Evolutionary conservation across 2,888 invertebrate species (phyloP).

Genomic region (Apamea monoglypha): DNA sequence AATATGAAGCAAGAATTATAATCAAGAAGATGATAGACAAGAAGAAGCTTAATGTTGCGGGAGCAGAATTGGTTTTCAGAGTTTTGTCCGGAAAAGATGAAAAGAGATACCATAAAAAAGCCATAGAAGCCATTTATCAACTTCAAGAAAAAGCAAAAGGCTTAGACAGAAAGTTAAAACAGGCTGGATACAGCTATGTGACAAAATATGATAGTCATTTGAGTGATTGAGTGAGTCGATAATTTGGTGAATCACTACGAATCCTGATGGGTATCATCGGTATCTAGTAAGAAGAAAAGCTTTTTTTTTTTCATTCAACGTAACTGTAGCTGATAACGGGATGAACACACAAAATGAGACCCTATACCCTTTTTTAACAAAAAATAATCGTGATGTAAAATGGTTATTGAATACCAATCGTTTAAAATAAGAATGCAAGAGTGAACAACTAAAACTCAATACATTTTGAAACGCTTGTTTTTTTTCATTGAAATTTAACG

Average conservation of each 20-base stretch:
- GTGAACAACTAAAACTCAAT: not conserved
- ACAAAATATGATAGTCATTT: not conserved
- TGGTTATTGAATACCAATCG: not conserved
- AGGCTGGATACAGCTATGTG: constrained; percentile 24
- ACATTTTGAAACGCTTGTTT: not conserved
- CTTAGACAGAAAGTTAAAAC: constrained; percentile 19
- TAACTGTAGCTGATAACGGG: not conserved
- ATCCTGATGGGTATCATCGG: not conserved
- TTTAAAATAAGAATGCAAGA: not conserved
- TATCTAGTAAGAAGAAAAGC: not conserved
- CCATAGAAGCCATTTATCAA: constrained; percentile 7
- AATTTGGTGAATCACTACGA: not conserved
- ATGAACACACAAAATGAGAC: not conserved
- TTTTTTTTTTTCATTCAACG: not conserved
- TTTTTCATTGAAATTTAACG: not conserved
- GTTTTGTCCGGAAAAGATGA: constrained; percentile 39
- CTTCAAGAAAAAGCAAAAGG: constrained; percentile 2
- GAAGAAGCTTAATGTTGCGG: constrained; percentile 13
- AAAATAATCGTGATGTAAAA: not conserved
- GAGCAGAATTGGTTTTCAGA: constrained; percentile 28
- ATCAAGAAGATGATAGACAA: constrained; percentile 32
- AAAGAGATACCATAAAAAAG: constrained; percentile 34
- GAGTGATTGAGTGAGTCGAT: not conserved
- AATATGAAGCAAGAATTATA: constrained; percentile 34
- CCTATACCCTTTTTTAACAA: not conserved